Base-by-base conservation (phyloP, 92 coral and sea anemone species). In the Scolanthus callimorphus region DNA sequence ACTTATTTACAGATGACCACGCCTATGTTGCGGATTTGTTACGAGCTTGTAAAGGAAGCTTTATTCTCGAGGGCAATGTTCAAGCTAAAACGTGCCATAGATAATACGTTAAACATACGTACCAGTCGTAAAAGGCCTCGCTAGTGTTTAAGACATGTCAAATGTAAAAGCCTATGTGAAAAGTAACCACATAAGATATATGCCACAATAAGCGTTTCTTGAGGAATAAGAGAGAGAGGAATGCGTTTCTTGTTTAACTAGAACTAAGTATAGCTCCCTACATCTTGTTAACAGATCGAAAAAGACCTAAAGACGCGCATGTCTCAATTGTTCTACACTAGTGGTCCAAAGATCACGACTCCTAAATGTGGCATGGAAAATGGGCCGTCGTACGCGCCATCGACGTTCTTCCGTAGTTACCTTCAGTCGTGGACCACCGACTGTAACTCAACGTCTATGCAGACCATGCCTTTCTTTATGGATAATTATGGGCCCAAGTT, bases 401-500 rank as follows among this genome's bases (percentile, higher is more conserved):
- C 48, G 3, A 52, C 69, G 11, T 70, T 84, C 39, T 87, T 67
- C 55, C 89, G 80, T 46, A 77, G 69, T 12, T 87, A 83, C 76
- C 51, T 25, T 0, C 0, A 2, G 1, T 47, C 25, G 0, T 20
- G 23, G 52, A 46, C 23, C 4, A 19, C 12, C 8, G 17, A 46
- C 23, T 46, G 52, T 21, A 31, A 26, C 21, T 55, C 60, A 25
- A 19, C 4, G 11, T 30, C 59, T 1, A 59, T 53, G 3, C 83
- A 81, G 9, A 47, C 64, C 3, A 30, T 88, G 28, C 96, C 98
- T 12, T 92, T 92, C 85, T 92, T 92, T 34, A 63, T 92, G 61
- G 65, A 88, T 65, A 67, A 77, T 47, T 79, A 54, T 67, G 98
- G 98, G 19, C 98, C 98, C 20, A 88, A 72, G 49, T 92, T 65